phyloP scores from a whole-genome alignment of 2,113 vertebrate genomes.

The Trochalopteron elliotii region DNA sequence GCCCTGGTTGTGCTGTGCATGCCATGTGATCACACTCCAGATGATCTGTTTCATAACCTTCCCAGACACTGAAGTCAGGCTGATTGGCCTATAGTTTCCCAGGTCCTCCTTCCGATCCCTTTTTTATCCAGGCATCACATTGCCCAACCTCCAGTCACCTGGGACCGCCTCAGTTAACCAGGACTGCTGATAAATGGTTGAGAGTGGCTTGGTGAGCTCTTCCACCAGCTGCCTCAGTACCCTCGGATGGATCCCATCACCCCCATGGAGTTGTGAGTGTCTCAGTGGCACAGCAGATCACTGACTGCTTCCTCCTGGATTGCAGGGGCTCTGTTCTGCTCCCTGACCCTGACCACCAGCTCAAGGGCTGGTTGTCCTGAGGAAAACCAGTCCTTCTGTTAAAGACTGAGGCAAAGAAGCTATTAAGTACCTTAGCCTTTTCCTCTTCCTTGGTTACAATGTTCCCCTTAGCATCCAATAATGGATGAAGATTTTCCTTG shows the following conservation, averaged over 20 bases:
- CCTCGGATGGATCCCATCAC: background rate
- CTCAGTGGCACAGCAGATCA: background rate
- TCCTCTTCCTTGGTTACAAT: background rate
- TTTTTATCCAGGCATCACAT: background rate
- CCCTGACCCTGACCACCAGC: background rate
- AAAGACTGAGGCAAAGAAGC: background rate
- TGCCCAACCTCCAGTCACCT: background rate
- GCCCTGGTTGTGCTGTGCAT: no score
- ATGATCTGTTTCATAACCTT: background rate
- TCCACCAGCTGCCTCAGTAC: background rate
- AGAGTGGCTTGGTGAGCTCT: background rate
- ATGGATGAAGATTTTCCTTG: background rate
- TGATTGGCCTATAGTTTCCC: background rate
- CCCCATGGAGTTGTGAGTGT: background rate
- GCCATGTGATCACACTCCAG: no score
- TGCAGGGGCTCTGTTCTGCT: background rate
- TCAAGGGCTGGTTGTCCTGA: background rate
- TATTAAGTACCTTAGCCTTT: background rate
- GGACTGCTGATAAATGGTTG: background rate
- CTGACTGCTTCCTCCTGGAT: background rate
- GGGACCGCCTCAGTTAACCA: background rate
- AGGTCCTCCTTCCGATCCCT: fast-evolving
- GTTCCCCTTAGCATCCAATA: background rate
- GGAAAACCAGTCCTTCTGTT: background rate
- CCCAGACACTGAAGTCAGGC: background rate